Conservation (phyloP, 2,888 invertebrate species). For the Parascotia fuliginaria region DNA sequence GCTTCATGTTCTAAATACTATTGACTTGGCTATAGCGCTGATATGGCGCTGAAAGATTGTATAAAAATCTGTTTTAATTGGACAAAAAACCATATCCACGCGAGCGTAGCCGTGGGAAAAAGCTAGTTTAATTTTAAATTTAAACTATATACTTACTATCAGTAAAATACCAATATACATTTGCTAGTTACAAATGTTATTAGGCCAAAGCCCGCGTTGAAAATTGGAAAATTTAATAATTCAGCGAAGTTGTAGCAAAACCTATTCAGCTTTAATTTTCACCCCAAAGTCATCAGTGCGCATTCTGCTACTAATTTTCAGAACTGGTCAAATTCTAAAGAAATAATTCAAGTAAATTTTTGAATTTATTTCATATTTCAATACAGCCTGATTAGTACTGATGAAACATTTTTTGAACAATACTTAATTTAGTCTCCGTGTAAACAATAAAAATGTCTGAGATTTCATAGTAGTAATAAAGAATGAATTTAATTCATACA, state of each 20-base stretch:
- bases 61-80: no score
- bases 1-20: no score
- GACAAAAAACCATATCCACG: no score
- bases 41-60: no score
- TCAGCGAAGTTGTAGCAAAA: slow-evolving; percentile 38
- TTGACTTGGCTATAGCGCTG: no score
- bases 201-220: slow-evolving; percentile 25
- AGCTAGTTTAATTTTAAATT: no score
- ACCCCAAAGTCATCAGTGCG: slow-evolving; percentile 42
- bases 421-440: no score
- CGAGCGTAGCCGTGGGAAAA: no score
- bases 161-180: slow-evolving; percentile 34
- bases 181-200: slow-evolving; percentile 33
- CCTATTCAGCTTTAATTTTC: slow-evolving; percentile 43
- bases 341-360: slow-evolving; percentile 31
- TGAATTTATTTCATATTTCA: slow-evolving; percentile 24
- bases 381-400: slow-evolving; percentile 28
- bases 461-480: no score
- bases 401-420: slow-evolving; percentile 6
- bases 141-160: slow-evolving; percentile 7
- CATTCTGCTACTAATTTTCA: slow-evolving; percentile 48
- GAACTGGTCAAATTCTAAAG: slow-evolving; percentile 49
- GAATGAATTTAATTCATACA: no score
- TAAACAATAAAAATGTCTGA: no score
- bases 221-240: slow-evolving; percentile 58